Conservation (phyloP, 2,888 invertebrate genomes). For the Fragum sueziense region DNA sequence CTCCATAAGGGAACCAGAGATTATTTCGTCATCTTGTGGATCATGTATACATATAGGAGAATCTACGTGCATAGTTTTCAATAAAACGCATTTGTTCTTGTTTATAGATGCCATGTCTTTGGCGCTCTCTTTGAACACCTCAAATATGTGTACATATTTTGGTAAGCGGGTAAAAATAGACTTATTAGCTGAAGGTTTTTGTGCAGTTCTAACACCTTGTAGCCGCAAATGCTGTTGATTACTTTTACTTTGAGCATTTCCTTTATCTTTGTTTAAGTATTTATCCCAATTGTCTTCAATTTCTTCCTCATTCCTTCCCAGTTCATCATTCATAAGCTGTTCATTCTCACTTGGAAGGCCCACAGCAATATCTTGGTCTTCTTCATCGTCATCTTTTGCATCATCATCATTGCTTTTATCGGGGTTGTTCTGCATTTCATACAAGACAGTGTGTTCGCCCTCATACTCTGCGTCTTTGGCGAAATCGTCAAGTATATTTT, state of each 20-base stretch:
- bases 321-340: conserved; percentile 22
- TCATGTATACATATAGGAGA: conserved; percentile 67
- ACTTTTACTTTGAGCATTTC: background rate
- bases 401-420: conserved; percentile 8
- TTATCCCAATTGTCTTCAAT: conserved; percentile 38
- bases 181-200: background rate
- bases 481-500: conserved; percentile 17
- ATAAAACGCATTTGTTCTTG: conserved; percentile 39
- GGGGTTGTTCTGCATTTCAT: background rate
- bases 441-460: background rate
- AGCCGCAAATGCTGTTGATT: background rate
- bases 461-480: background rate
- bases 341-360: conserved; percentile 37
- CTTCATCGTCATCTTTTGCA: background rate
- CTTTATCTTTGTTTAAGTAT: conserved; percentile 29
- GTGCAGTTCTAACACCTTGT: background rate
- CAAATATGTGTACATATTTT: conserved; percentile 39
- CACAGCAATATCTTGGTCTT: background rate
- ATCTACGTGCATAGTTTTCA: conserved; percentile 55
- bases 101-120: conserved; percentile 30
- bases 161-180: background rate
- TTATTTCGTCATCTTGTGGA: conserved; percentile 58
- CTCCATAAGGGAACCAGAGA: conserved; percentile 56
- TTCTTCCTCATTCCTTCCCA: conserved; percentile 39
- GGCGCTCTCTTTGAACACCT: conserved; percentile 37